Evolutionary conservation across 1,140 invertebrate genomes (phyloP).

Genomic region (Psilanteris sp.): DNA sequence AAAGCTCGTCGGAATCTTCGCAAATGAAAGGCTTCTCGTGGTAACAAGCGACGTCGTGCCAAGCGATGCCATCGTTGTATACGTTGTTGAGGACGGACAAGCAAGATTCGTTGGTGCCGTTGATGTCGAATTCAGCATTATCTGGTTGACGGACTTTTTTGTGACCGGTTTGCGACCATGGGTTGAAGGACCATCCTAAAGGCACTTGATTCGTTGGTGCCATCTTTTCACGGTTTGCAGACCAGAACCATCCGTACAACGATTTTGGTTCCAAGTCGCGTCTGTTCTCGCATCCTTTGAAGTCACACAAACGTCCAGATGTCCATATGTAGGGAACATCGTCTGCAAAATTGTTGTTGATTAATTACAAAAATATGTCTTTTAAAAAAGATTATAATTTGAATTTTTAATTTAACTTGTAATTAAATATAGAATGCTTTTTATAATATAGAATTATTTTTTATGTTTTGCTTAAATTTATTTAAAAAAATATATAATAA

Average conservation of each 20-base stretch:
- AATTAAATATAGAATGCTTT: no score
- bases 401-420: no score
- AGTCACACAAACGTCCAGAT: constrained; percentile 93
- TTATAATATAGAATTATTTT: no score
- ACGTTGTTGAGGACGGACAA: constrained; percentile 93
- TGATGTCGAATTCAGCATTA: constrained; percentile 95
- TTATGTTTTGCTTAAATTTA: no score
- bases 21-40: constrained; percentile 94
- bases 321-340: constrained; percentile 97
- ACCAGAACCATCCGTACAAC: constrained; percentile 95
- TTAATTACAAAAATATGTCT: constrained; percentile 2
- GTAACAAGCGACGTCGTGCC: constrained; percentile 96
- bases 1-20: constrained; percentile 91
- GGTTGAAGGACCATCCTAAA: constrained; percentile 88
- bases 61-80: constrained; percentile 93
- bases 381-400: no score
- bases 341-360: constrained; percentile 81
- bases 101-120: constrained; percentile 92
- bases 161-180: constrained; percentile 93
- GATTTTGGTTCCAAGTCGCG: constrained; percentile 91
- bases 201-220: constrained; percentile 87
- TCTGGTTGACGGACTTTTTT: constrained; percentile 92
- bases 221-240: constrained; percentile 92
- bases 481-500: no score
- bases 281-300: constrained; percentile 93